Evolutionary conservation across 2,797 vertebrate species (phyloP), one percentile per base, ranked within the genome.

Genomic region (Myotis vivesi): DNA sequence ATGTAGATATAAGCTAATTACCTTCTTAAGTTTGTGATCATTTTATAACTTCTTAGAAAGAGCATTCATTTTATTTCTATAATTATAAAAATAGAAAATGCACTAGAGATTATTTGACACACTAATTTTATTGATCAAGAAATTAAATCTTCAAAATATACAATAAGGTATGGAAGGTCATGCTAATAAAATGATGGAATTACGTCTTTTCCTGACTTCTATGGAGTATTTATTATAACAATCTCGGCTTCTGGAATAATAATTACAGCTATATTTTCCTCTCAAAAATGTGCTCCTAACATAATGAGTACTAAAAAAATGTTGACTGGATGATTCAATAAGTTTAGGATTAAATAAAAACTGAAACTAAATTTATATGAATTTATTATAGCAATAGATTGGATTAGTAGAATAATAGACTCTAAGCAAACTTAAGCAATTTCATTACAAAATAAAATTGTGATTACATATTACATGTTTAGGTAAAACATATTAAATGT

Each of bases 291-390:
- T 79, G 2, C 7, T 75, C 22, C 9, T 73, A 69, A 68, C 19
- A 80, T 6, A 87, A 80, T 53, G 17, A 10, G 3, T 82, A 79
- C n/a, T 94, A 28, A 41, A 72, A 92, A 57, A 62, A 30, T 12
- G 28, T 55, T 13, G 8, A 75, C 30, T 68, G 55, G 9, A 28
- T 87, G 83, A 90, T 77, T 62, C 25, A 62, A 30, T 62, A 92
- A 71, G 77, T 23, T 82, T 89, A 72, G 20, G 44, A 92, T 66
- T 71, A 82, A 89, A 71, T 64, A 57, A 92, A 95, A 83, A 49
- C 28, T 81, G 57, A 71, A 92, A 44, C 17, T 44, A 57, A 66
- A 81, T 90, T 89, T 76, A 59, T 82, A 41, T 76, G 55, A 46
- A 89, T 66, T 82, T 86, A 82, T 66, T 57, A 53, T 38, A 86